Conservation (phyloP, 2,797 vertebrate species). For the Poecilia velifera region DNA sequence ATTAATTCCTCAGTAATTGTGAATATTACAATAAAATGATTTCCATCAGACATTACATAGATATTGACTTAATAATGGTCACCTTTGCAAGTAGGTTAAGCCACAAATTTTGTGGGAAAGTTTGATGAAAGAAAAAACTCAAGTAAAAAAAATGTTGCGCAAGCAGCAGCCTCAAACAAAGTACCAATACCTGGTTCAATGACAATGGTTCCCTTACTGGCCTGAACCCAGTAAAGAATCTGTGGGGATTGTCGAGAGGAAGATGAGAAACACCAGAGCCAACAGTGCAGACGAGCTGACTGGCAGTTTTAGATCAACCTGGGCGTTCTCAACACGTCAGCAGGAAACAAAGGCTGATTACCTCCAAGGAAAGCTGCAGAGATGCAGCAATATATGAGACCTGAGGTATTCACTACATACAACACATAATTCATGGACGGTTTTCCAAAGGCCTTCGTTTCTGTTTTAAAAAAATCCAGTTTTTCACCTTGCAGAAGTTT, state of each 20-base stretch:
- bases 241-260: not conserved
- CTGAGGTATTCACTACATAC: not conserved
- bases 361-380: not conserved
- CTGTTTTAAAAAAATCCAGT: not conserved
- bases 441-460: not conserved
- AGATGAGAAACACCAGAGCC: not conserved
- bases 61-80: not conserved
- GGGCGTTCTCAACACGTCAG: not conserved
- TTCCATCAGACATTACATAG: not conserved
- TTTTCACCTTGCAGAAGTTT: not conserved
- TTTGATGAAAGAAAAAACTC: not conserved
- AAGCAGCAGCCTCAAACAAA: not conserved
- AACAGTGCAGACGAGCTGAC: not conserved
- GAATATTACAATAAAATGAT: not conserved
- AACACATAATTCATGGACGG: not conserved
- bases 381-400: not conserved
- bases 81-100: not conserved
- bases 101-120: not conserved
- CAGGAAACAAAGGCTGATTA: not conserved
- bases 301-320: not conserved
- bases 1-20: not conserved
- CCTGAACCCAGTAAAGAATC: not conserved
- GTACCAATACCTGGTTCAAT: not conserved
- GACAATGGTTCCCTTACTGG: not conserved
- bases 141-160: no score